These are phyloP conservation scores for Aotus griseimembra DNA, from an alignment of 2,797 vertebrate species.

Conservation along the genomic window DNA sequence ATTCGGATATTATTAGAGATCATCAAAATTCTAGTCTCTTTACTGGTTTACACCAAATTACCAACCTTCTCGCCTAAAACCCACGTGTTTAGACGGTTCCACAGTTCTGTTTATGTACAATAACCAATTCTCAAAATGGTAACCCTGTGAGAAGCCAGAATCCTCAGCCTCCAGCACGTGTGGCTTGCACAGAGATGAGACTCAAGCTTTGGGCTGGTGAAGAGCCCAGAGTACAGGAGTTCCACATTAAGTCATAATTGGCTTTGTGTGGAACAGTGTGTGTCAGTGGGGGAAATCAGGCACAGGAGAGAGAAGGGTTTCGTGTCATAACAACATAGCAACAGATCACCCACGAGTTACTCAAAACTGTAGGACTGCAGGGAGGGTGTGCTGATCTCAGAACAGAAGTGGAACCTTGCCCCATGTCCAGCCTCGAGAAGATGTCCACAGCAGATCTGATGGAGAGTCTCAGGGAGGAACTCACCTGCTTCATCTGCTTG, in stretches of 20 bases:
- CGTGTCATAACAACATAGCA: conserved; percentile 45
- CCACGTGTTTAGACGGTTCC: neutral
- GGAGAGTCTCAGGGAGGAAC: conserved; percentile 75
- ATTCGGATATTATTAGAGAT: neutral
- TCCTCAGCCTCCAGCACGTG: neutral
- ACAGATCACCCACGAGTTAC: neutral
- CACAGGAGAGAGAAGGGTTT: conserved; percentile 41
- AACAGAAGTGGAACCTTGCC: neutral
- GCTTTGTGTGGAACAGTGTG: conserved; percentile 62
- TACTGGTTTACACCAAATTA: neutral
- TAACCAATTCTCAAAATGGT: neutral
- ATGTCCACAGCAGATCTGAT: conserved; percentile 65
- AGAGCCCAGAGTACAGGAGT: conserved; percentile 19
- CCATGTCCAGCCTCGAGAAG: conserved; percentile 34
- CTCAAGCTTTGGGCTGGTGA: conserved; percentile 41
- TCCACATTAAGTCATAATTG: conserved; percentile 76
- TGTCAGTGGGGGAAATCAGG: conserved; percentile 51
- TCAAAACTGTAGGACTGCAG: neutral
- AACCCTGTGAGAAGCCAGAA: neutral
- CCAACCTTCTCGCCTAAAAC: neutral
- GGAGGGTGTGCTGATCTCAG: neutral
- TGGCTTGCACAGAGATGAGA: neutral
- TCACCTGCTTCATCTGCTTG: conserved; percentile 77
- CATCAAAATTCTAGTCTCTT: neutral
- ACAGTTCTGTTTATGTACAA: neutral